Base-by-base conservation (phyloP, 2,113 vertebrate species). In the Pipa parva region DNA sequence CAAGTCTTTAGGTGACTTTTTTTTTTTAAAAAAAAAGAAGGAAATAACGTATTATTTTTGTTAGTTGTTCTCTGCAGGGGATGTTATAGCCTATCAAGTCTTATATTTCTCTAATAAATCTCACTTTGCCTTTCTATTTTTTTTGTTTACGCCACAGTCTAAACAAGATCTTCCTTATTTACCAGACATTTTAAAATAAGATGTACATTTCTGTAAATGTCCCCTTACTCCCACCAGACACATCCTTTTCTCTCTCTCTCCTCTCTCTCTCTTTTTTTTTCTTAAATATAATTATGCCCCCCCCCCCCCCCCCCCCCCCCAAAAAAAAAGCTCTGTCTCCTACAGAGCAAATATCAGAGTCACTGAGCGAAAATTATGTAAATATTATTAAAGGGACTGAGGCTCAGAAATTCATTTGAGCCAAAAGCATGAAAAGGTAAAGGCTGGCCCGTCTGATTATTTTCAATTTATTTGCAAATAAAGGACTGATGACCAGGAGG, bases 381-480 rank as follows among this genome's bases (percentile, higher is more conserved):
- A 96, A 98, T 97, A 96, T 97, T 96, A 92, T 92, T 92, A 95
- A 95, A 96, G 93, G 90, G 90, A 96, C 92, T 93, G 88, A 83
- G 90, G 92, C 93, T 94, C 89, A 84, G 88, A 95, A 94, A 95
- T 96, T 95, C 92, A 97, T 95, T 95, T 95, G 92, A 85, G 81
- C 86, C 87, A 77, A 17, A 42, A 12, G 85, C 83, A 78, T 85
- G 85, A 88, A 85, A 79, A 79, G 85, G 82, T 87, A 91, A 84
- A 92, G 90, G 89, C 88, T 89, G 85, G n/a, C 85, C 90, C 91
- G 90, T 90, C 91, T 91, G 91, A 95, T 97, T 96, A 95, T 93
- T 94, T 96, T 91, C 93, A 96, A 97, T 97, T 95, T 96, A 97
- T 97, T 98, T 96, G 93, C 94, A 98, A 98, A 98, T 98, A 93